A percentile compares a stretch with the other conserved stretches of the same genome.
phyloP scores from a whole-genome alignment of 2,888 invertebrate species.

The Heteromurus nitidus region DNA sequence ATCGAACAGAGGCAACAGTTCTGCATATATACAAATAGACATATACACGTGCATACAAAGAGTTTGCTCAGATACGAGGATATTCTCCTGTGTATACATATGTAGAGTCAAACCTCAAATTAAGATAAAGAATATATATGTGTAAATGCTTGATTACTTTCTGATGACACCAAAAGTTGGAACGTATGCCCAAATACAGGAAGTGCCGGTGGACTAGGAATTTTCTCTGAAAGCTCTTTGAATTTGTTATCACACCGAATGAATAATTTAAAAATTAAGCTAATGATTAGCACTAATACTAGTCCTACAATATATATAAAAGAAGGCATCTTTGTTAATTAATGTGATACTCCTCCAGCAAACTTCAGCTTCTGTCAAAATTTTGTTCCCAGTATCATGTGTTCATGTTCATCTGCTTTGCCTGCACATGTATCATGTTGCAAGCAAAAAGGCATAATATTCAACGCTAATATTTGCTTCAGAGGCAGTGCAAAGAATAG shows the following conservation, averaged over 20 bases:
- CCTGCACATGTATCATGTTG: too few species aligned
- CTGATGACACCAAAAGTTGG: slow-evolving; percentile 80
- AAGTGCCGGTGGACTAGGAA: slow-evolving; percentile 80
- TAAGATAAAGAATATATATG: slow-evolving; percentile 43
- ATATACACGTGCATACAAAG: background rate
- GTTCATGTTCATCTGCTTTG: too few species aligned
- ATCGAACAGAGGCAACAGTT: slow-evolving; percentile 28
- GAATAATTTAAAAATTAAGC: slow-evolving; percentile 34
- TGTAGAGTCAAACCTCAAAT: background rate
- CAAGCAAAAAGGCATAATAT: too few species aligned
- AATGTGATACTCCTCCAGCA: too few species aligned
- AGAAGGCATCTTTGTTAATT: background rate
- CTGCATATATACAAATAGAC: too few species aligned
- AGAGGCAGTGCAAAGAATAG: too few species aligned
- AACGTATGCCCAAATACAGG: slow-evolving; percentile 81
- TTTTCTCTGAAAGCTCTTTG: slow-evolving; percentile 78
- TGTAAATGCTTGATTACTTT: slow-evolving; percentile 76
- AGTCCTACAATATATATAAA: background rate
- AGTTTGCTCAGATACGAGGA: background rate
- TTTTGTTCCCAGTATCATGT: too few species aligned
- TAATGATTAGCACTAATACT: slow-evolving; percentile 1
- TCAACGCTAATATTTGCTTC: too few species aligned
- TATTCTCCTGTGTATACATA: background rate
- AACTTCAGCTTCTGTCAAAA: too few species aligned
- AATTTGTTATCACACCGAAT: slow-evolving; percentile 67